Evolutionary conservation across 92 coral and sea anemone species (phyloP), one percentile per base, ranked within the genome.

Genomic region (Epizoanthus rinbou): DNA sequence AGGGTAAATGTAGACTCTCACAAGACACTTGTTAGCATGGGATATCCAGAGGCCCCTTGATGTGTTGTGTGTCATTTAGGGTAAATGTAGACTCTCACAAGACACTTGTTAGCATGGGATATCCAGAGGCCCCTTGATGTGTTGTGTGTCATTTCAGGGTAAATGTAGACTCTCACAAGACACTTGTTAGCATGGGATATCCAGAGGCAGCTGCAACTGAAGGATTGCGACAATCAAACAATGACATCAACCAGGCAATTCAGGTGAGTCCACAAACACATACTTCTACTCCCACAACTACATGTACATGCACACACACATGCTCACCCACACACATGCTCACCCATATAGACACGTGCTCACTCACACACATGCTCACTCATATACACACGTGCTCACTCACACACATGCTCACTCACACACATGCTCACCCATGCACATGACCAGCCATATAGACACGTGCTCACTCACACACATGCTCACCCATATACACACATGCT

Each of bases 211-310:
- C 86, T 16, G 97, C 98, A 14, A 69, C 74, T 0, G 94, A 90
- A 39, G 93, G 94, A 14, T 88, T 95, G 56, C 86, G 94, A 43
- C 98, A 95, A 63, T 89, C 98, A 16, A 91, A 93, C 73, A 95
- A 95, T 86, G 94, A 95, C 65, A 78, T 95, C 89, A 86, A 91
- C 57, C 84, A 71, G 28, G 95, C 98, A 31, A 76, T 95, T 58
- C 98, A 95, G 94, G 98, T 95, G 33, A 80, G 67, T 63, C 15
- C 28, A 19, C 16, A n/a, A 31, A 63, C 35, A 3, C 67, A 19
- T 11, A 24, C 21, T 10, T 8, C 28, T 28, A 22, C 10, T 24
- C 21, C 28, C 10, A 5, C 67, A 25, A 13, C 6, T 24, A 9
- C 28, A 19, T 35, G 21, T 35, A 21, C 21, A 13, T 8, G 14